Conservation (phyloP, 2,888 invertebrate genomes). For the Scotopteryx bipunctaria region DNA sequence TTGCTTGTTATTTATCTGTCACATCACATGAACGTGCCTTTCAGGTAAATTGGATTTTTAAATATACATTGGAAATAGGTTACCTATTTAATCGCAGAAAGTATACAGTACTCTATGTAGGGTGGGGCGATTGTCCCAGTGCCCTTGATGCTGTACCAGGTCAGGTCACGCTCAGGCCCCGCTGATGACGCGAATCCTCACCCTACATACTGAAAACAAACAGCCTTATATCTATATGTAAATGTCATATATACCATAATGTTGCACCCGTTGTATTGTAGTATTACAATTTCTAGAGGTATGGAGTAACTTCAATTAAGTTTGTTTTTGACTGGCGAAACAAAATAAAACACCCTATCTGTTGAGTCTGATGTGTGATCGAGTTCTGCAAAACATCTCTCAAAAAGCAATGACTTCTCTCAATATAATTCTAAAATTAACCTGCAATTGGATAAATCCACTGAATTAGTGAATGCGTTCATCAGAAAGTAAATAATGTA, state of each 20-base stretch:
- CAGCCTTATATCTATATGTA: constrained; percentile 32
- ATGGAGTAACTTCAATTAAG: constrained; percentile 7
- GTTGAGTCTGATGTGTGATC: constrained; percentile 24
- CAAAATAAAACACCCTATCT: constrained; percentile 14
- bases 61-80: constrained; percentile 27
- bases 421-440: constrained; percentile 7
- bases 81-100: constrained; percentile 8
- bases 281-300: too few relatives aligned
- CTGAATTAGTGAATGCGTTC: neutral
- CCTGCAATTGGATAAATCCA: neutral
- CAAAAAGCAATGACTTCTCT: constrained; percentile 22
- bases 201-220: constrained; percentile 35
- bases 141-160: constrained; percentile 54
- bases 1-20: constrained; percentile 31
- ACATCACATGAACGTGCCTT: constrained; percentile 17
- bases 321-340: constrained; percentile 14
- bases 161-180: constrained; percentile 39
- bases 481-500: neutral
- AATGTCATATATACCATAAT: constrained; percentile 24
- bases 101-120: constrained; percentile 15
- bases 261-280: constrained; percentile 19
- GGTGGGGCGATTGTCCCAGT: constrained; percentile 45
- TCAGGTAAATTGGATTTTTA: constrained; percentile 31
- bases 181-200: constrained; percentile 32
- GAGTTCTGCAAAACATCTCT: constrained; percentile 16